Evolutionary conservation across 2,888 invertebrate genomes (phyloP), one percentile per base, ranked within the genome.

Genomic region (Pristionchus exspectatus): DNA sequence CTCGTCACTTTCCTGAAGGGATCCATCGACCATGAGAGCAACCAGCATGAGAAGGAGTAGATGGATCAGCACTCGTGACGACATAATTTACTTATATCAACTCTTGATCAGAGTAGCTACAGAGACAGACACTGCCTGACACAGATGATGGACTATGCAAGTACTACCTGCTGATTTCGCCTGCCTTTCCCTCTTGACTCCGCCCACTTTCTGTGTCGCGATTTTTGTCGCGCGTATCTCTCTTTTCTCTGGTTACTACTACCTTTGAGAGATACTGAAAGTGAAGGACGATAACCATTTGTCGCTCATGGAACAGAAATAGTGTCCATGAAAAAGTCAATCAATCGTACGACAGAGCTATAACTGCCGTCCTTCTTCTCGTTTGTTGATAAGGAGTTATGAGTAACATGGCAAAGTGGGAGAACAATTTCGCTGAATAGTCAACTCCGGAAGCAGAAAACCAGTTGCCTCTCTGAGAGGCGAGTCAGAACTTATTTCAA

Each of bases 141-240:
- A 81, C 50, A 24, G 54, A 81, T 44, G 81, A 81, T 81, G 81
- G 81, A 81, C 81, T 81, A 81, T 30, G 54, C 33, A 81, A 54
- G 81, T 81, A 81, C 81, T 81, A 81, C 81, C 81, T 81, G 81
- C 21, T 81, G 81, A 81, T 81, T 74, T 81, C 81, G 24, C 50
- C 81, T 27, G n/a, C 50, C 81, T 24, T 66, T 33, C 77, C 44
- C 38, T 24, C 44, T n/a, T 54, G 50, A 21, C 81, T 81, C 81
- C 81, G 81, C 81, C 81, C 81, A 12, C 81, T 77, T 74, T 74
- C 38, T 30, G n/a, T 38, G 38, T 81, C 81, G 81, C 50, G 50
- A 7, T 81, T 81, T 81, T 81, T n/a, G 54, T 81, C 63, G 21
- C 81, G 81, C 16, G 54, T 27, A n/a, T 74, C 74, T 38, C 74